These are phyloP conservation scores for Danaus chrysippus DNA, from an alignment of 2,888 invertebrate genomes.

Conservation along the genomic window DNA sequence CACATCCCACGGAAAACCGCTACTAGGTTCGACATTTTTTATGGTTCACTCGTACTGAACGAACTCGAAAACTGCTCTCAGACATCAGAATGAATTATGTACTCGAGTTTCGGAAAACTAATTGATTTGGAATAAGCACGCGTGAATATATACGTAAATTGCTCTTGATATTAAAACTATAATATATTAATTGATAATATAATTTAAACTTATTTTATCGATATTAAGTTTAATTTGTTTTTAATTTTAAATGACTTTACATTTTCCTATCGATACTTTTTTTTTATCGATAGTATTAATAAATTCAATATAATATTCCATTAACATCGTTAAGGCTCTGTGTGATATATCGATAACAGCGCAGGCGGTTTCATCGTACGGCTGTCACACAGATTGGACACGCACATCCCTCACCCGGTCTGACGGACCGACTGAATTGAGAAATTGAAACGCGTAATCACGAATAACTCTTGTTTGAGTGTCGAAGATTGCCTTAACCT, in stretches of 20 bases:
- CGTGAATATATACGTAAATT: neutral
- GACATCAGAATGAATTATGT: conserved; percentile 41
- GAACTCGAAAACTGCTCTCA: conserved; percentile 24
- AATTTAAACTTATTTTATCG: neutral
- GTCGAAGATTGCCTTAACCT: conserved; percentile 38
- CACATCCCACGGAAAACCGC: conserved; percentile 22
- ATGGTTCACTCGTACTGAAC: conserved; percentile 19
- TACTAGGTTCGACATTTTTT: conserved; percentile 29
- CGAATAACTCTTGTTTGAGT: conserved; percentile 41
- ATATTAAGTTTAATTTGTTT: neutral
- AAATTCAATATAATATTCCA: too few relatives aligned
- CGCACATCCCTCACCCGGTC: conserved; percentile 66
- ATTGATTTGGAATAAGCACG: conserved; percentile 41
- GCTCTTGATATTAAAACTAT: neutral
- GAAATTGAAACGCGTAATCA: conserved; percentile 71
- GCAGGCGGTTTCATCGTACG: conserved; percentile 28
- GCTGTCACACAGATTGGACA: conserved; percentile 55
- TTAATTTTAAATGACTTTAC: neutral
- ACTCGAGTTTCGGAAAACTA: conserved; percentile 38
- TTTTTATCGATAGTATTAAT: neutral
- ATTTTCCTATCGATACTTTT: neutral
- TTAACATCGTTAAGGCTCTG: too few relatives aligned
- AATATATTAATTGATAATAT: neutral
- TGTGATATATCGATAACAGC: conserved; percentile 13
- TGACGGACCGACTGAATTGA: conserved; percentile 73